Conservation (phyloP, 2,888 invertebrate species). For the Ctena decussata region DNA sequence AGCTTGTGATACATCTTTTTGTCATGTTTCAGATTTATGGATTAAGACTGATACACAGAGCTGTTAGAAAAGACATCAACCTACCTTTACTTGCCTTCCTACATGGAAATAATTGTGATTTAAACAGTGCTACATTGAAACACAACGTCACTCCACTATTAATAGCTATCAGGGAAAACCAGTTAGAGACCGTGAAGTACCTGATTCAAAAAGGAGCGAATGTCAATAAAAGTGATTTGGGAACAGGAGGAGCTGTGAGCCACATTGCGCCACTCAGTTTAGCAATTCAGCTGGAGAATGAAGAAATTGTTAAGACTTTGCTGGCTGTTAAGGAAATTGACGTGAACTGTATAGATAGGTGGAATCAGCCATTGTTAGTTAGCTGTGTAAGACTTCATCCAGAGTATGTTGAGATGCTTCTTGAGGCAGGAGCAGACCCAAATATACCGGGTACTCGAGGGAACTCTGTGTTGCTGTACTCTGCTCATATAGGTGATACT, state of each 20-base stretch:
- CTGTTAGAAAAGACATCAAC: conserved; percentile 21
- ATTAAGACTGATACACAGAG: conserved; percentile 41
- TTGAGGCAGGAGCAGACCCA: conserved; percentile 78
- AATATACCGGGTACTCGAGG: conserved; percentile 61
- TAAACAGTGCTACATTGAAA: conserved; percentile 59
- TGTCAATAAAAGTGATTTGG: conserved; percentile 59
- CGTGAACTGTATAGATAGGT: conserved; percentile 59
- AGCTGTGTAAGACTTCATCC: conserved; percentile 67
- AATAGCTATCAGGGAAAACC: conserved; percentile 64
- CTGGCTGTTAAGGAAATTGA: conserved; percentile 59
- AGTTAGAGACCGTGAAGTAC: conserved; percentile 58
- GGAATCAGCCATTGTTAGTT: conserved; percentile 68
- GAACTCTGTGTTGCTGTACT: conserved; percentile 72
- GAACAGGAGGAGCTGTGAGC: conserved; percentile 2
- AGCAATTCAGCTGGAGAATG: conserved; percentile 67
- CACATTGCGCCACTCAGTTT: conserved; percentile 59
- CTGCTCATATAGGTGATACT: conserved; percentile 64
- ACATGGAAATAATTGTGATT: conserved; percentile 35
- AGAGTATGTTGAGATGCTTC: conserved; percentile 64
- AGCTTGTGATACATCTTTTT: too few species aligned
- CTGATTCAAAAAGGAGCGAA: conserved; percentile 68
- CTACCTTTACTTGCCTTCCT: conserved; percentile 40
- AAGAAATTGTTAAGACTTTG: conserved; percentile 65
- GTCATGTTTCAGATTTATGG: conserved; percentile 18
- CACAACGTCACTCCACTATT: conserved; percentile 66